Evolutionary conservation across 2,888 invertebrate genomes (phyloP).

Genomic region (Imbricaverruca yamaguchii): DNA sequence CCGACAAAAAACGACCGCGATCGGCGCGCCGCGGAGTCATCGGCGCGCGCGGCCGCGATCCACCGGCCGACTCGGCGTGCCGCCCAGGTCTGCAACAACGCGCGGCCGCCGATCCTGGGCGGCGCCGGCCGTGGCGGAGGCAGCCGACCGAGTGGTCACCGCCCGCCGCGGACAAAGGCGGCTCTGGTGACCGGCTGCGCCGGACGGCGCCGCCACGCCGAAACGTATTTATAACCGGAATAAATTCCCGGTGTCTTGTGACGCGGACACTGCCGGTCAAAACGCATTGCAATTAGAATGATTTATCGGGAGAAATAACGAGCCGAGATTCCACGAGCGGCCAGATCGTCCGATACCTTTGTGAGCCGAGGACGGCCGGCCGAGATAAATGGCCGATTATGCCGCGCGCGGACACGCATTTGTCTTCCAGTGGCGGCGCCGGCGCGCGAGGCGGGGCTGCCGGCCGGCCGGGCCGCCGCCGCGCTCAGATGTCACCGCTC

Average conservation of each 20-base stretch:
- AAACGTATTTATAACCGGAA: slow-evolving; percentile 13
- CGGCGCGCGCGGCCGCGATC: background rate
- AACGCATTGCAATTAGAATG: slow-evolving; percentile 16
- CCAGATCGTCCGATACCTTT: slow-evolving; percentile 12
- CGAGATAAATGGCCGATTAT: slow-evolving; percentile 17
- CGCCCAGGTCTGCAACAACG: background rate
- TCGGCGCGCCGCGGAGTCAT: background rate
- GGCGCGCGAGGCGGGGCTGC: background rate
- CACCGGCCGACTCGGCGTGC: too few relatives aligned
- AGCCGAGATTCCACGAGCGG: slow-evolving; percentile 14
- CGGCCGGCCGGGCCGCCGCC: background rate
- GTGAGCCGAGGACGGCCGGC: background rate
- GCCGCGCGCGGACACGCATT: background rate
- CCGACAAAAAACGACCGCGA: background rate
- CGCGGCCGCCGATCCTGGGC: background rate
- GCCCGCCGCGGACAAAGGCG: background rate
- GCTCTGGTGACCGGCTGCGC: background rate
- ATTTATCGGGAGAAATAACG: background rate
- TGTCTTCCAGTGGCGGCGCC: background rate
- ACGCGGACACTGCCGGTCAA: slow-evolving; percentile 1
- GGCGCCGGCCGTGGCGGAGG: too few relatives aligned
- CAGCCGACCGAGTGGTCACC: too few relatives aligned
- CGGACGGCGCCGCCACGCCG: background rate
- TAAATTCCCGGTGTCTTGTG: slow-evolving; percentile 16
- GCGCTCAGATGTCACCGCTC: background rate